Conservation (phyloP, 2,797 vertebrate genomes). For the Notoglanidium macrostoma region DNA sequence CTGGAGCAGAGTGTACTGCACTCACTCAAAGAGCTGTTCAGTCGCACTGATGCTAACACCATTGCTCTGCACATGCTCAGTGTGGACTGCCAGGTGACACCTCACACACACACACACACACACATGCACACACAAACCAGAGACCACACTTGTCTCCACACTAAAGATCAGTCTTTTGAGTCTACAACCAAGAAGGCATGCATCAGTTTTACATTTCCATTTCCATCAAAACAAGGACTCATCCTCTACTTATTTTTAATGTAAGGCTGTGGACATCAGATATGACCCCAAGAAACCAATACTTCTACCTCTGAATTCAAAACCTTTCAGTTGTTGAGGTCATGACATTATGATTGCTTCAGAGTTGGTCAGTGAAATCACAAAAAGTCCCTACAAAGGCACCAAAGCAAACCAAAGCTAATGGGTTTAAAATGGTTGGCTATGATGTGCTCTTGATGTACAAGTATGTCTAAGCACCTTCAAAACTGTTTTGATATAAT, state of each 20-base stretch:
- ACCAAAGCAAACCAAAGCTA: neutral
- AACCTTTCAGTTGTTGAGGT: neutral
- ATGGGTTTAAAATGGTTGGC: neutral
- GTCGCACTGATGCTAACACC: conserved; percentile 67
- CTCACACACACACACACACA: neutral
- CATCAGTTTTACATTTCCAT: neutral
- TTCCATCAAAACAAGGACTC: neutral
- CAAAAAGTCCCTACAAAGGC: neutral
- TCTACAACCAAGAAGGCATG: neutral
- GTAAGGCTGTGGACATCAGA: neutral
- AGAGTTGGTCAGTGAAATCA: neutral
- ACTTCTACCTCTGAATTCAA: neutral
- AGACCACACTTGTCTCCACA: neutral
- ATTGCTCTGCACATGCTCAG: conserved; percentile 83
- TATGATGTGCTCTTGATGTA: neutral
- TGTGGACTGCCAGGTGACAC: conserved; percentile 82
- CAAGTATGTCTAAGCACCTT: neutral
- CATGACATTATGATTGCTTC: neutral
- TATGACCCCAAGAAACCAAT: neutral
- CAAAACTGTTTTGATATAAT: neutral
- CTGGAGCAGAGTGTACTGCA: conserved; percentile 76
- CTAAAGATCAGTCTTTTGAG: neutral
- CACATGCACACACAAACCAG: neutral
- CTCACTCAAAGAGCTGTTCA: conserved; percentile 78
- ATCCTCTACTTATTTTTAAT: neutral